Conservation (phyloP, 2,888 invertebrate genomes). For the Zele albiditarsus region DNA sequence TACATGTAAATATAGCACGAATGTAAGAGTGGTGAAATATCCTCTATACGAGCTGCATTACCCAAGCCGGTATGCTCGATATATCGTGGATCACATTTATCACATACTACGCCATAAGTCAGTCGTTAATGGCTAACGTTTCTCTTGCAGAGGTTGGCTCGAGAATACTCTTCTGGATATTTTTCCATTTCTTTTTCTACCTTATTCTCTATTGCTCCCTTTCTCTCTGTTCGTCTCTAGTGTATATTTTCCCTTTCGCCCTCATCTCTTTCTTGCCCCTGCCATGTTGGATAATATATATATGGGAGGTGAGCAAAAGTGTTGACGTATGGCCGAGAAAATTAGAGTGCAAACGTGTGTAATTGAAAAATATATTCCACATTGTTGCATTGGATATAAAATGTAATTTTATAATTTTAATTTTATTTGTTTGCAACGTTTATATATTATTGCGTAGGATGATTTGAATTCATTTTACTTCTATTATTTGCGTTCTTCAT, state of each 20-base stretch:
- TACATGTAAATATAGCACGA: slow-evolving; percentile 6
- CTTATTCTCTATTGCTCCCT: slow-evolving; percentile 15
- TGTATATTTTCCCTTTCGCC: not conserved
- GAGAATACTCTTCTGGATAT: slow-evolving; percentile 21
- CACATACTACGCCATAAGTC: slow-evolving; percentile 46
- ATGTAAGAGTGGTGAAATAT: slow-evolving; percentile 17
- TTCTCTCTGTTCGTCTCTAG: not conserved
- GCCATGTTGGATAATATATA: slow-evolving; percentile 25
- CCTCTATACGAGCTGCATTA: slow-evolving; percentile 24
- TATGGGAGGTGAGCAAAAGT: not conserved
- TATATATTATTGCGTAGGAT: not conserved
- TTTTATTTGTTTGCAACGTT: not conserved
- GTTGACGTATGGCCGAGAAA: slow-evolving; percentile 8
- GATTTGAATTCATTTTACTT: not conserved
- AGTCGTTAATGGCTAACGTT: slow-evolving; percentile 45
- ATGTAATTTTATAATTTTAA: not conserved
- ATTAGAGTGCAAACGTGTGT: slow-evolving; percentile 27
- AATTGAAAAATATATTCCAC: slow-evolving; percentile 18
- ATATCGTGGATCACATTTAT: slow-evolving; percentile 49
- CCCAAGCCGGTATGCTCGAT: slow-evolving; percentile 39
- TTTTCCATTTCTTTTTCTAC: slow-evolving; percentile 8
- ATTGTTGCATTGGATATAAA: not conserved
- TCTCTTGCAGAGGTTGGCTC: slow-evolving; percentile 14
- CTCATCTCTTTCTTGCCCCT: not conserved
- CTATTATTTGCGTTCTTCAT: not conserved